These are phyloP conservation scores for Pangasius krempfi DNA, from an alignment of 2,797 vertebrate genomes.

Conservation along the genomic window DNA sequence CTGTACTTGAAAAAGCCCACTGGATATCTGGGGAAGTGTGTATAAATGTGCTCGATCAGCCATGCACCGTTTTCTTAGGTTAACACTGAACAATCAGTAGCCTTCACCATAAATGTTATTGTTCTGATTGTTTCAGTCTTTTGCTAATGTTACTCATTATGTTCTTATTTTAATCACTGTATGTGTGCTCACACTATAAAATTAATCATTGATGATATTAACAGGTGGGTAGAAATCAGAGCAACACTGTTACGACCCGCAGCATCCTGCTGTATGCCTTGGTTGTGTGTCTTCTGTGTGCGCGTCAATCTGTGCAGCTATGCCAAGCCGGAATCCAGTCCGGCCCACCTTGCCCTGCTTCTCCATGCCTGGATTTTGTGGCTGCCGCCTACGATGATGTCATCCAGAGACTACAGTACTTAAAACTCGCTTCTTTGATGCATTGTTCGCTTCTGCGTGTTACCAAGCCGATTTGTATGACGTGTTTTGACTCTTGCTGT, in stretches of 20 bases:
- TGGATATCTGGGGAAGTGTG: not conserved
- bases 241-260: not conserved
- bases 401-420: too few species aligned
- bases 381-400: too few species aligned
- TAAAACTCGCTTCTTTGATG: too few species aligned
- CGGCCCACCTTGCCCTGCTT: too few species aligned
- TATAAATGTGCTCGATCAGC: not conserved
- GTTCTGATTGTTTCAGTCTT: not conserved
- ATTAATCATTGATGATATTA: not conserved
- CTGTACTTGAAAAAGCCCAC: not conserved
- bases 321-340: too few species aligned
- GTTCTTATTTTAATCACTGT: not conserved
- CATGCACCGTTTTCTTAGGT: not conserved
- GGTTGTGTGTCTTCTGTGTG: too few species aligned
- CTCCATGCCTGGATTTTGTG: too few species aligned
- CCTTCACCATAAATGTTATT: not conserved
- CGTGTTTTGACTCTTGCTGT: too few species aligned
- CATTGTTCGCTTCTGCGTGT: too few species aligned
- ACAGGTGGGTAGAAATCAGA: not conserved
- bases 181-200: not conserved
- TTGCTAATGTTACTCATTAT: not conserved
- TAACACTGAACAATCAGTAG: not conserved
- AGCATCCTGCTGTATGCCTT: too few species aligned
- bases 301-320: too few species aligned
- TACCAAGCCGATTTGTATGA: too few species aligned